A percentile compares a stretch with the other conserved stretches of the same genome.
Evolutionary conservation across 1,140 invertebrate species (phyloP).

Genomic region (Solenopsis invicta): DNA sequence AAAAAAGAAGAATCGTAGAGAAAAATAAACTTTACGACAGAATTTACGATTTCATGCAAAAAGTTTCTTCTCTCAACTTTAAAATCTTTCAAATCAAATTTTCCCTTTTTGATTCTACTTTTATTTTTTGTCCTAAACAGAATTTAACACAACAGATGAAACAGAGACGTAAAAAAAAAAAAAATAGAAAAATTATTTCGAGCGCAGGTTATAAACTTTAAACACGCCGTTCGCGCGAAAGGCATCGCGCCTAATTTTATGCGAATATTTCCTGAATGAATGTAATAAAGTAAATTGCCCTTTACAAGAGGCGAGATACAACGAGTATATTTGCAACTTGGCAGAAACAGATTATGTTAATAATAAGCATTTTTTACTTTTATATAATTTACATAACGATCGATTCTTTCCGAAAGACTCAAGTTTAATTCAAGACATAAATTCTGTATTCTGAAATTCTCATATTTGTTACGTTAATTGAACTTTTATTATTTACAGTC

Average conservation of each 20-base stretch:
- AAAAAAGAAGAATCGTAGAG: neutral
- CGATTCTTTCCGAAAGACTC: neutral
- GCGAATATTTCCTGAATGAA: neutral
- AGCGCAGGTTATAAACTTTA: neutral
- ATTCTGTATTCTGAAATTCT: neutral
- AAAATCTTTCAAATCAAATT: neutral
- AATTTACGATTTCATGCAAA: neutral
- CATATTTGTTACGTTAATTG: neutral
- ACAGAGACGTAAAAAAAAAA: neutral
- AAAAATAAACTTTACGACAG: neutral
- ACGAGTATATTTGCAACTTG: neutral
- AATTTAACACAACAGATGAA: neutral
- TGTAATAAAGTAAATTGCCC: conserved; percentile 14
- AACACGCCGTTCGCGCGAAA: neutral
- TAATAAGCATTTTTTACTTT: neutral
- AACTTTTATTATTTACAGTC: conserved; percentile 6
- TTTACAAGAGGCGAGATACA: neutral
- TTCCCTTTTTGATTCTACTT: neutral
- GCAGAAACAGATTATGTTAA: neutral
- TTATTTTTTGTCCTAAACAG: neutral
- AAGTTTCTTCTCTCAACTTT: neutral
- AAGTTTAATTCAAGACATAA: neutral
- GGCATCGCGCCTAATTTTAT: neutral
- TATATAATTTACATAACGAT: neutral
- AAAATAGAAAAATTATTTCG: neutral